Percentiles rank a stretch among this genome's conserved stretches.
These are phyloP conservation scores for Crotophaga sulcirostris DNA, from an alignment of 2,113 vertebrate genomes.

Conservation along the genomic window DNA sequence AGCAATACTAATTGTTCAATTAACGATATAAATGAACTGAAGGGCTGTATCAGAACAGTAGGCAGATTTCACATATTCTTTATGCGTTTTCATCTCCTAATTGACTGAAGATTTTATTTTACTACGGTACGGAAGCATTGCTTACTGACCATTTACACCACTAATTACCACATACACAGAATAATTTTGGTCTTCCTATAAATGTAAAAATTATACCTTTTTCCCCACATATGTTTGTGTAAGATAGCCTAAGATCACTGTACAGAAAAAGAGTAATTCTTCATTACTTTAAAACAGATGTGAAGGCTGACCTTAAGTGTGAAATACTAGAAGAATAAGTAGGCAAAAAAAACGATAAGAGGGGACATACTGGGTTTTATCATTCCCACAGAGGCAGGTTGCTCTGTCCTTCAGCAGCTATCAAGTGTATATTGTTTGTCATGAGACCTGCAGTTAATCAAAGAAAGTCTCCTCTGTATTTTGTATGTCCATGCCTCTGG, in stretches of 20 bases:
- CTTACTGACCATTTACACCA: background rate
- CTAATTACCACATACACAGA: background rate
- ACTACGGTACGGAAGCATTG: background rate
- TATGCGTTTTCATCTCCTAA: background rate
- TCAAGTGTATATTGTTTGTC: background rate
- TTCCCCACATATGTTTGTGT: background rate
- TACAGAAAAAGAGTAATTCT: background rate
- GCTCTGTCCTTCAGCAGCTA: background rate
- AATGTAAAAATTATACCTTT: background rate
- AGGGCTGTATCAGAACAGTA: background rate
- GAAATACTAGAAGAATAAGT: background rate
- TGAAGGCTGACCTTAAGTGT: background rate
- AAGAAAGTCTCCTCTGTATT: background rate
- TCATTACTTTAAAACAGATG: background rate
- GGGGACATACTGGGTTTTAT: background rate
- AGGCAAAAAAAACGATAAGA: background rate
- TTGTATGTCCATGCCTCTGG: background rate
- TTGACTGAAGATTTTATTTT: conserved; percentile 23
- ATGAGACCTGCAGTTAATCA: background rate
- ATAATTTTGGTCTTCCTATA: background rate
- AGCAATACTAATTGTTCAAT: conserved; percentile 34
- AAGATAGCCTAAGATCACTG: background rate
- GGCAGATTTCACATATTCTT: conserved; percentile 9
- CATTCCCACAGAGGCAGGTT: background rate
- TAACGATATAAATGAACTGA: conserved; percentile 29